Evolutionary conservation across 2,113 vertebrate species (phyloP), one percentile per base, ranked within the genome.

Genomic region (Dissostichus mawsoni): DNA sequence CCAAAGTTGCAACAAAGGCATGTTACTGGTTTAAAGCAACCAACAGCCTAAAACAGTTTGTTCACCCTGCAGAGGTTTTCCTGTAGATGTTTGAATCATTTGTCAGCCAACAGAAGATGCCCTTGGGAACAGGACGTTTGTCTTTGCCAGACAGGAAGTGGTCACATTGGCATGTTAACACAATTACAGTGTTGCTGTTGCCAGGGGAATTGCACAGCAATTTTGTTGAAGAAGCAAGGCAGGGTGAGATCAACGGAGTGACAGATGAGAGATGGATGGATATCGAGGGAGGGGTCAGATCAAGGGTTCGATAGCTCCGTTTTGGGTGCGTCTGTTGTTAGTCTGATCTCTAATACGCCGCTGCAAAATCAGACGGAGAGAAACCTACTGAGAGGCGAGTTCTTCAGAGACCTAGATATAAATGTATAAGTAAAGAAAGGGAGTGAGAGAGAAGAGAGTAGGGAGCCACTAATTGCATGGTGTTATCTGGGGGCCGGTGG

Each of bases 381-480:
- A 75, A 16, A 29, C 20, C 4, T 8, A 20, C 67, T 45, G 48
- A 76, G 17, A 56, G 33, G 29, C 1, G 56, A 17, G 47, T 52
- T 61, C 23, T 45, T 63, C 33, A 72, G 68, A 81, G 45, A 79
- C 78, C 74, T 71, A 67, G 69, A 80, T 84, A 55, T 69, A 79
- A 65, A 70, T 73, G 68, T 88, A 72, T 73, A 66, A 62, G 73
- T 75, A 68, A 73, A 62, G 74, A 69, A 76, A 81, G 82, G 76
- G 61, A 87, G 87, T 14, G 82, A 45, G 65, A 65, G 72, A 84
- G 76, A 78, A 25, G 86, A 84, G 81, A 81, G 85, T 47, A 78
- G 76, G 72, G 79, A 90, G 82, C 80, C 93, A 91, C 89, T 93
- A 95, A 94, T 94, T 95, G 91, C 80, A 94, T 84, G 87, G 78